Evolutionary conservation across 92 coral and sea anemone genomes (phyloP).

Genomic region (Galaxea fascicularis): DNA sequence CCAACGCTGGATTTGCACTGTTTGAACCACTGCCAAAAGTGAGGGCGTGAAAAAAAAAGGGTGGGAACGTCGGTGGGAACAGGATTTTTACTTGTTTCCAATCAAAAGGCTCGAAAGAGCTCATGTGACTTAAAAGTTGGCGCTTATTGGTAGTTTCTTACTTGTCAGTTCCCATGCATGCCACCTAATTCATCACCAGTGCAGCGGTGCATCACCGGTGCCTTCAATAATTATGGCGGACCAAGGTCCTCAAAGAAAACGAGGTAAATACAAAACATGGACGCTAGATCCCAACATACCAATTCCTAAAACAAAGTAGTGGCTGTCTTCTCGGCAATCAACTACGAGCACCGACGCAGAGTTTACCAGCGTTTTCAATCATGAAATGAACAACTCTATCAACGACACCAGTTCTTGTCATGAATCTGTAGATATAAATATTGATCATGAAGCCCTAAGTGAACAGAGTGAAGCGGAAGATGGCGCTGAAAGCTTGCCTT

Average conservation of each 20-base stretch:
- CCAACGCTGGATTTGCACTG: too few relatives aligned
- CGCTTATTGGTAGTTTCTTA: too few relatives aligned
- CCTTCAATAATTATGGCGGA: constrained; percentile 4
- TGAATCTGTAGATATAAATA: not conserved
- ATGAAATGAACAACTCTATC: not conserved
- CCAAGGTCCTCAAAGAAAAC: constrained; percentile 17
- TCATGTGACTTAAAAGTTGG: too few relatives aligned
- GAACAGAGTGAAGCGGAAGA: not conserved
- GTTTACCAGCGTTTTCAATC: not conserved
- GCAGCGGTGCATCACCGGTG: not conserved
- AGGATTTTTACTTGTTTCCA: too few relatives aligned
- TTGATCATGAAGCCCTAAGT: not conserved
- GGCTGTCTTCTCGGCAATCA: constrained; percentile 11
- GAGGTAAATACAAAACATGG: constrained; percentile 23
- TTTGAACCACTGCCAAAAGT: too few relatives aligned
- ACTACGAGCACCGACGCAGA: not conserved
- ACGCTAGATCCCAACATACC: constrained; percentile 21
- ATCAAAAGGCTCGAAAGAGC: too few relatives aligned
- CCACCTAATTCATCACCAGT: not conserved
- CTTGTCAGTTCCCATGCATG: not conserved
- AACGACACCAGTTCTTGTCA: not conserved
- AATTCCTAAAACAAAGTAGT: constrained; percentile 24
- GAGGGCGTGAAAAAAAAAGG: too few relatives aligned
- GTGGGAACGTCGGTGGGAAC: too few relatives aligned
- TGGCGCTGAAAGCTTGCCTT: not conserved